Evolutionary conservation across 2,113 vertebrate genomes (phyloP).

Genomic region (Synchiropus splendidus): DNA sequence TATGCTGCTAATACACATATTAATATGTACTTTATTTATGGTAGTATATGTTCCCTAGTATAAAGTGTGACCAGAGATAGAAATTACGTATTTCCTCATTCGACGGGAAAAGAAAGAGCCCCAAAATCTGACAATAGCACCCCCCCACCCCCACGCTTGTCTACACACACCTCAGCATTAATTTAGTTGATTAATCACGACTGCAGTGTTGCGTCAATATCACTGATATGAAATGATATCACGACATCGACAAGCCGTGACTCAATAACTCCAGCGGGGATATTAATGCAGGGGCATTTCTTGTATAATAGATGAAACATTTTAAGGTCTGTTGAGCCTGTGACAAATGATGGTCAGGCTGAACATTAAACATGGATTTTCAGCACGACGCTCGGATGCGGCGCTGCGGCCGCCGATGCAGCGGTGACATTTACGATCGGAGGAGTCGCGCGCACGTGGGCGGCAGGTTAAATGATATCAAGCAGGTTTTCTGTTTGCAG

Average conservation of each 20-base stretch:
- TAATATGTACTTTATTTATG: too few species aligned
- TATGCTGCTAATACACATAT: too few species aligned
- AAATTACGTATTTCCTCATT: too few species aligned
- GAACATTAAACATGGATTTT: conserved; percentile 54
- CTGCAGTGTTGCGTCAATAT: background rate
- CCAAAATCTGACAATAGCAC: too few species aligned
- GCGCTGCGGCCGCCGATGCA: conserved; percentile 18
- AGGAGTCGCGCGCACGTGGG: background rate
- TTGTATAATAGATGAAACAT: conserved; percentile 55
- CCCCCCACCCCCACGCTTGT: too few species aligned
- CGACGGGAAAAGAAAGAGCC: too few species aligned
- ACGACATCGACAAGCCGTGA: conserved; percentile 23
- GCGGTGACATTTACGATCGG: conserved; percentile 43
- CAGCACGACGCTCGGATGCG: conserved; percentile 46
- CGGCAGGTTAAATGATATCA: conserved; percentile 13
- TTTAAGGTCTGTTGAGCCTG: conserved; percentile 41
- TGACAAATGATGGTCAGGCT: conserved; percentile 39
- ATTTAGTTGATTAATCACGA: too few species aligned
- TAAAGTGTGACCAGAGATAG: too few species aligned
- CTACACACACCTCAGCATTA: too few species aligned
- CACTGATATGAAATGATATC: conserved; percentile 16
- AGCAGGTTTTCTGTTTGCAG: conserved; percentile 29
- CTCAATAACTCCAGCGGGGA: conserved; percentile 25
- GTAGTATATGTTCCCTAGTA: too few species aligned
- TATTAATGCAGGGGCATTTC: conserved; percentile 34